phyloP scores from a whole-genome alignment of 2,888 invertebrate species.

The Aproaerema taeniolella region DNA sequence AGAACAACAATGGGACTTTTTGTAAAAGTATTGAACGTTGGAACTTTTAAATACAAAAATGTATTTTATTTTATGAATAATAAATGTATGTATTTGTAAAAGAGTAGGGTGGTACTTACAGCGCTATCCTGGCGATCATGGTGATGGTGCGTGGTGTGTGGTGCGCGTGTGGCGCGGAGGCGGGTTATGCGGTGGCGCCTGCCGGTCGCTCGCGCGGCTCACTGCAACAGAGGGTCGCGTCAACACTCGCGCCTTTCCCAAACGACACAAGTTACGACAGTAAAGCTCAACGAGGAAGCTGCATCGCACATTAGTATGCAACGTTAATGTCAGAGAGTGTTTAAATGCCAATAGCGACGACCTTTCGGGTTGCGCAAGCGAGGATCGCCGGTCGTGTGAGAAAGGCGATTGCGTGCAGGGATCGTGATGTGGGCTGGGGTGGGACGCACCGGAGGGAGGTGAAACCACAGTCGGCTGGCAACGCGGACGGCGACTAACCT shows the following conservation, averaged over 20 bases:
- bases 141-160: conserved; percentile 28
- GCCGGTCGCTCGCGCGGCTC: conserved; percentile 55
- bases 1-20: too few relatives aligned
- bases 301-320: conserved; percentile 72
- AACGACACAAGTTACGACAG: conserved; percentile 70
- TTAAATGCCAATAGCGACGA: conserved; percentile 75
- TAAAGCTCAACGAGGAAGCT: conserved; percentile 72
- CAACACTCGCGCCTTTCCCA: conserved; percentile 72
- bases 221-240: conserved; percentile 71
- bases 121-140: conserved; percentile 61
- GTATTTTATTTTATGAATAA: too few relatives aligned
- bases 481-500: conserved; percentile 74
- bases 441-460: conserved; percentile 53
- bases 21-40: too few relatives aligned
- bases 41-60: too few relatives aligned
- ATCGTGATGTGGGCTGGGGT: conserved; percentile 33
- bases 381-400: conserved; percentile 69
- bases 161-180: conserved; percentile 23
- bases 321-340: conserved; percentile 75
- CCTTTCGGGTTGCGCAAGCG: conserved; percentile 74
- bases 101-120: conserved; percentile 63
- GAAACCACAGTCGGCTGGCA: conserved; percentile 49
- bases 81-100: too few relatives aligned
- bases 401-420: conserved; percentile 60
- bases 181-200: conserved; percentile 29